phyloP scores from a whole-genome alignment of 2,113 vertebrate species.

The Rhipidura dahli region DNA sequence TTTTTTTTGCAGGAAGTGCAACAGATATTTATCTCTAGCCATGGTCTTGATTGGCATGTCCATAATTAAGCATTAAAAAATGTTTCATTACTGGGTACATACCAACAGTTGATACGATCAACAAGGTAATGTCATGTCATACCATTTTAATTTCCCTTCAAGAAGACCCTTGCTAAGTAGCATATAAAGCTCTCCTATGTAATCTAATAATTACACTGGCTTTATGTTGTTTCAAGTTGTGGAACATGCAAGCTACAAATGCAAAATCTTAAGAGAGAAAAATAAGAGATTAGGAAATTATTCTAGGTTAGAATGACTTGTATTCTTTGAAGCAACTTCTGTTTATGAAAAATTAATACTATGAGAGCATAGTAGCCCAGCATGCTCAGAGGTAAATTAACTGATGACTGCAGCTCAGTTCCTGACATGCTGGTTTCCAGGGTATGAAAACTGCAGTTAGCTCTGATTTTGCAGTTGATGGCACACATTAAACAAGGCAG shows the following conservation, averaged over 20 bases:
- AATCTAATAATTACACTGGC: not conserved
- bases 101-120: not conserved
- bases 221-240: not conserved
- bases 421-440: slow-evolving; percentile 31
- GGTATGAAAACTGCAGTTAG: not conserved
- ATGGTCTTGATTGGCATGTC: not conserved
- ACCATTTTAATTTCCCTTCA: not conserved
- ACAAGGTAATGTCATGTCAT: not conserved
- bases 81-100: not conserved
- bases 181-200: not conserved
- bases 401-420: slow-evolving; percentile 35
- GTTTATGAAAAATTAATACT: slow-evolving; percentile 53
- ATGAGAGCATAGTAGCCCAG: slow-evolving; percentile 6
- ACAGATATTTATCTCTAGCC: not conserved
- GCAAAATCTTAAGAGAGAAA: not conserved
- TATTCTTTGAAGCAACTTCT: slow-evolving; percentile 20
- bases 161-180: not conserved
- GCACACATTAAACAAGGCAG: not conserved
- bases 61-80: not conserved
- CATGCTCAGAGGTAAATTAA: slow-evolving; percentile 14
- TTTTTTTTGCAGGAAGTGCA: not conserved
- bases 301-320: not conserved
- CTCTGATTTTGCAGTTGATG: slow-evolving; percentile 27
- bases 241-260: not conserved
- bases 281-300: not conserved